phyloP scores from a whole-genome alignment of 2,797 vertebrate species.

The Serranus cabrilla region DNA sequence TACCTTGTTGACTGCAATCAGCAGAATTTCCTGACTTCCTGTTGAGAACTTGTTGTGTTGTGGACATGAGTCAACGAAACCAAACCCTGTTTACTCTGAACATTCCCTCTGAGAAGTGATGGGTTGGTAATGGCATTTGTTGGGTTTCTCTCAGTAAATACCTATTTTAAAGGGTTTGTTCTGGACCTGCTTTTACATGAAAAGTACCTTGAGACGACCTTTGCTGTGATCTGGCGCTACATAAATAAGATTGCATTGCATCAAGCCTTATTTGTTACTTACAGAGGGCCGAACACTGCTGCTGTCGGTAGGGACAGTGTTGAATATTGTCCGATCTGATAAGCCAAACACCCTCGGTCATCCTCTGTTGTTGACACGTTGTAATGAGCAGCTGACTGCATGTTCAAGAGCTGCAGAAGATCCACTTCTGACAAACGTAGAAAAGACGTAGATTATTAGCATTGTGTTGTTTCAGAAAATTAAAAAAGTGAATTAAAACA shows the following conservation, averaged over 20 bases:
- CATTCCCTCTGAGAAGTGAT: background rate
- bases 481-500: background rate
- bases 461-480: background rate
- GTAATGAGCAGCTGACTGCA: conserved; percentile 36
- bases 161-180: too few species aligned
- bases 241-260: too few species aligned
- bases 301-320: conserved; percentile 34
- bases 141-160: too few species aligned
- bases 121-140: too few species aligned
- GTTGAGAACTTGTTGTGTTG: background rate
- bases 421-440: conserved; percentile 34
- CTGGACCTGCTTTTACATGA: too few species aligned
- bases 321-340: conserved; percentile 50
- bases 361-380: conserved; percentile 47
- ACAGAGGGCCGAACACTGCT: conserved; percentile 28
- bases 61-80: background rate
- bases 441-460: too few species aligned
- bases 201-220: too few species aligned
- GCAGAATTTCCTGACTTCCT: background rate
- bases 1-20: too few species aligned
- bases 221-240: too few species aligned
- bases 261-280: conserved; percentile 6
- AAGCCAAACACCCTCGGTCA: conserved; percentile 34
- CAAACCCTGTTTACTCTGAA: background rate
- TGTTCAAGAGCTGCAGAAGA: conserved; percentile 42